Evolutionary conservation across 2,113 vertebrate genomes (phyloP).

Genomic region (Mystacornis crossleyi): DNA sequence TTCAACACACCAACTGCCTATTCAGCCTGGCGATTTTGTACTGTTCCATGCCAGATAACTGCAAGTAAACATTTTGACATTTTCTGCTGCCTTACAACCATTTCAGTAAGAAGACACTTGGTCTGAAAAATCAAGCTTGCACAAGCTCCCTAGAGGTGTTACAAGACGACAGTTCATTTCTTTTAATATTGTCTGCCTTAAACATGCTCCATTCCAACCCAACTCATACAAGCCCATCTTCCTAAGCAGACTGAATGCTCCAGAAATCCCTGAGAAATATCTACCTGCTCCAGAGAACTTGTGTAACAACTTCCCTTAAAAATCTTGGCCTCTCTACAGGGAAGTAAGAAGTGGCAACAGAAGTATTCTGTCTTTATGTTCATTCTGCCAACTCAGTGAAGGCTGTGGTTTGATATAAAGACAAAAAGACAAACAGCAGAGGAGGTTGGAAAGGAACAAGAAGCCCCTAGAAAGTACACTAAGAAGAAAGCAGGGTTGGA

Average conservation of each 20-base stretch:
- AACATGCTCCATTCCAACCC: background rate
- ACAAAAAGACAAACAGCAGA: background rate
- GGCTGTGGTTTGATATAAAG: background rate
- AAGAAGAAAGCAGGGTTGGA: background rate
- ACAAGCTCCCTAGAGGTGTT: background rate
- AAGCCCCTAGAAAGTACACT: background rate
- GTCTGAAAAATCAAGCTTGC: background rate
- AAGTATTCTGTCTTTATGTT: background rate
- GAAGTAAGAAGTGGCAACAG: background rate
- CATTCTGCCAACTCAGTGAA: background rate
- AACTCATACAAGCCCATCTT: background rate
- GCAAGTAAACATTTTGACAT: background rate
- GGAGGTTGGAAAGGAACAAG: background rate
- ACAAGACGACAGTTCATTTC: background rate
- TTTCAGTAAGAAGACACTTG: background rate
- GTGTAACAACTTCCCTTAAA: background rate
- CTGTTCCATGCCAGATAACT: background rate
- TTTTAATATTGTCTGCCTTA: background rate
- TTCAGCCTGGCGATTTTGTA: background rate
- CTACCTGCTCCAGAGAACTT: background rate
- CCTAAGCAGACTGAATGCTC: background rate
- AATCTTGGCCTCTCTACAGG: background rate
- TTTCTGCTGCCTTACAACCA: background rate
- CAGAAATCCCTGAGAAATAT: background rate
- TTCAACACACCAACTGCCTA: background rate